Base-by-base conservation (phyloP, 2,113 vertebrate species). In the Pseudorhombus dupliciocellatus region DNA sequence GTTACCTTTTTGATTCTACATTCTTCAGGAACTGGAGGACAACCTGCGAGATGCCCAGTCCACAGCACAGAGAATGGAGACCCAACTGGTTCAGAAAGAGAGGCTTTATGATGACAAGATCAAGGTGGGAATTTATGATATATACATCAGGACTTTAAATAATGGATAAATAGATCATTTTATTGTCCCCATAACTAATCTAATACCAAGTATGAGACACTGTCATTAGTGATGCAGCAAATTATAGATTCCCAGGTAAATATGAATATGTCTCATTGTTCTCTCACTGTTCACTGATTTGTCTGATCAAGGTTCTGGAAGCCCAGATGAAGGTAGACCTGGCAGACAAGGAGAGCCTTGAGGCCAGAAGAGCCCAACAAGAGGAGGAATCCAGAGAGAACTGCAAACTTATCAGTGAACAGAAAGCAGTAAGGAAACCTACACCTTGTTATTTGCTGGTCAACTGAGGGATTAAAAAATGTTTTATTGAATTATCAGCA, bases 51-150 rank as follows among this genome's bases (percentile, higher is more conserved):
- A 98, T 75, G 96, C 98, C 67, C 97, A 99, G 90, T 94, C 96
- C 0, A 95, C 96, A 62, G 96, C 97, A n/a, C 97, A 98, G 75
- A 93, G 97, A 82, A 95, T 99, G 84, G 98, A 99, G 91, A 88
- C 96, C 67, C 97, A 98, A 63, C 94, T 99, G 84, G 95, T 96
- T 76, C 96, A 99, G 87, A 99, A 98, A 58, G 98, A 98, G 54
- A 95, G 96, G 87, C 95, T 97, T 83, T 98, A 93, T 71, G 97
- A 99, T 73, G 98, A 99, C 84, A 98, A 98, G 89, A 96, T 98
- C 84, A 97, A 98, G 95, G 98, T 98, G 48, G 15, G 71, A 7
- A n/a, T 21, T 1, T 18, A 10, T 58, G 21, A 44, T 52, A 15
- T 51, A 44, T 44, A 44, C 4, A 37, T 37, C 34, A 12, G 34